phyloP scores from a whole-genome alignment of 2,888 invertebrate species.

The Eristalis intricaria region DNA sequence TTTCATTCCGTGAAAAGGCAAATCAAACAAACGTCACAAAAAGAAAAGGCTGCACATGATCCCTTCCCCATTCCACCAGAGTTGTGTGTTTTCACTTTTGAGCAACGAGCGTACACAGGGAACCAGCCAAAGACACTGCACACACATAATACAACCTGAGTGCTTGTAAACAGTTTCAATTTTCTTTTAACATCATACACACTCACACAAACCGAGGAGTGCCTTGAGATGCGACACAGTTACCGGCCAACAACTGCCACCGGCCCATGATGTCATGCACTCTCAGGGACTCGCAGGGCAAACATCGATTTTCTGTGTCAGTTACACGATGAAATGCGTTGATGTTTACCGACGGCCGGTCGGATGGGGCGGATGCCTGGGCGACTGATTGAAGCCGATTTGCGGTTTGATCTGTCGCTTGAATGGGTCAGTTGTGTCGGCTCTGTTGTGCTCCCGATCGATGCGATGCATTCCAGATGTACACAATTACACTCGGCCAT shows the following conservation, averaged over 20 bases:
- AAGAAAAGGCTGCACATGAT: background rate
- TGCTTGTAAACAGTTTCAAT: slow-evolving; percentile 20
- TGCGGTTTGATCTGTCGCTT: slow-evolving; percentile 2
- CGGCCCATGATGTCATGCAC: slow-evolving; percentile 27
- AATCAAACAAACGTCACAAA: too few species aligned
- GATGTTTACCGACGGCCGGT: slow-evolving; percentile 37
- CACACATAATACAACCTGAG: slow-evolving; percentile 14
- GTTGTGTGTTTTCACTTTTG: background rate
- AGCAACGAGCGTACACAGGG: background rate
- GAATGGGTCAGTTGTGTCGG: background rate
- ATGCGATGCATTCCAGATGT: background rate
- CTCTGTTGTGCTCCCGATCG: background rate
- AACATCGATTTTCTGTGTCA: slow-evolving; percentile 49
- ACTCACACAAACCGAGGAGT: background rate
- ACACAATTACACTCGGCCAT: background rate
- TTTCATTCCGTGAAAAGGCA: too few species aligned
- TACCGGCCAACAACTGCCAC: background rate
- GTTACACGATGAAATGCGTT: slow-evolving; percentile 33
- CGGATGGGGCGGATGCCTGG: slow-evolving; percentile 30
- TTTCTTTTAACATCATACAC: background rate
- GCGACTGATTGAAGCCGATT: background rate
- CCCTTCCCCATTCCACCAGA: background rate
- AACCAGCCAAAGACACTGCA: background rate
- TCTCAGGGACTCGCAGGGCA: background rate
- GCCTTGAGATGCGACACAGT: slow-evolving; percentile 10